Evolutionary conservation across 2,797 vertebrate species (phyloP).

Genomic region (Hephaestus fuliginosus): DNA sequence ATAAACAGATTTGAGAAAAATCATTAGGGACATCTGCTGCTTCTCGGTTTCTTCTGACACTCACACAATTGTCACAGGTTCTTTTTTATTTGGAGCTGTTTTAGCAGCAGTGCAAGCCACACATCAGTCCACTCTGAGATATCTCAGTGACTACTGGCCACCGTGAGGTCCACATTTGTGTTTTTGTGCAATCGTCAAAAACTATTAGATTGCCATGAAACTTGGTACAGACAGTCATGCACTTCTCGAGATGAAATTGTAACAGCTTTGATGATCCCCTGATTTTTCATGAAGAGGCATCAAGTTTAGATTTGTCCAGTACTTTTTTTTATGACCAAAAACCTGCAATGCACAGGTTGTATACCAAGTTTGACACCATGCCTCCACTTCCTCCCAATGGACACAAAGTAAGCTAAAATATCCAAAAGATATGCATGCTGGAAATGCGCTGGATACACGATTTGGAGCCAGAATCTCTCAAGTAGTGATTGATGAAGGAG

Average conservation of each 20-base stretch:
- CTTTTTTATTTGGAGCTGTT: neutral
- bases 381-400: no score
- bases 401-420: no score
- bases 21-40: neutral
- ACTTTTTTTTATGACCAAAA: neutral
- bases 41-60: slow-evolving; percentile 5
- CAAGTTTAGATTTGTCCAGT: neutral
- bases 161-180: neutral
- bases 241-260: neutral
- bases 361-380: no score
- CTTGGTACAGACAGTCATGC: neutral
- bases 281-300: neutral
- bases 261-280: neutral
- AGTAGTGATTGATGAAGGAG: no score
- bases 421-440: no score
- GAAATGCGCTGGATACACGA: no score
- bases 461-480: no score
- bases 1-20: neutral
- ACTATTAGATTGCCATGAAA: neutral
- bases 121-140: neutral
- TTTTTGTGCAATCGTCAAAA: neutral
- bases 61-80: neutral
- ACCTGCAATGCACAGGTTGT: neutral
- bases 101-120: neutral
- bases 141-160: neutral